Percentiles rank a stretch among this genome's conserved stretches.
Conservation (phyloP, 2,113 vertebrate genomes). For the Cercocebus atys region DNA sequence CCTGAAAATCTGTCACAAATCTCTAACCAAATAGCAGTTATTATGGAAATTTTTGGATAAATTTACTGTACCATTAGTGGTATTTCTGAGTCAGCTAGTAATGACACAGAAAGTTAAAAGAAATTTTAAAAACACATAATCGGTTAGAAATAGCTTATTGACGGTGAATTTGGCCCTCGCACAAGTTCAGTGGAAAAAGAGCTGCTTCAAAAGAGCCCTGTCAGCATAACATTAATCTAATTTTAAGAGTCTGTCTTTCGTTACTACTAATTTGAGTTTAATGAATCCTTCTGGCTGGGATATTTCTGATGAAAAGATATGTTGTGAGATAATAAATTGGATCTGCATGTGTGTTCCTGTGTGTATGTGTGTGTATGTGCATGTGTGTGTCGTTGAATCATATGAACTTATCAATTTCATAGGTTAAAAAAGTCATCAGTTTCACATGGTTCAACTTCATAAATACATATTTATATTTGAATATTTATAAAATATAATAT, state of each 20-base stretch:
- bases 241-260: slow-evolving; percentile 40
- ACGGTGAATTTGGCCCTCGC: neutral
- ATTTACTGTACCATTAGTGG: slow-evolving; percentile 20
- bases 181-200: neutral
- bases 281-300: slow-evolving; percentile 15
- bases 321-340: neutral
- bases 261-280: slow-evolving; percentile 28
- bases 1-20: slow-evolving; percentile 23
- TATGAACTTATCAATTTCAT: neutral
- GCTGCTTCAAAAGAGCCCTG: slow-evolving; percentile 37
- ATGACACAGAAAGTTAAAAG: neutral
- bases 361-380: neutral
- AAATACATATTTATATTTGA: neutral
- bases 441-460: neutral
- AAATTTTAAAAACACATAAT: neutral
- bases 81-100: slow-evolving; percentile 14
- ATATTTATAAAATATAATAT: neutral
- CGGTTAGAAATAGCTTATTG: neutral
- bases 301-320: slow-evolving; percentile 31
- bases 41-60: neutral
- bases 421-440: neutral
- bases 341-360: rapidly evolving
- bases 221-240: slow-evolving; percentile 49
- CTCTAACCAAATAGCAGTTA: slow-evolving; percentile 3
- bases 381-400: neutral